Conservation (phyloP, 2,888 invertebrate species). For the Brenthis hecate region DNA sequence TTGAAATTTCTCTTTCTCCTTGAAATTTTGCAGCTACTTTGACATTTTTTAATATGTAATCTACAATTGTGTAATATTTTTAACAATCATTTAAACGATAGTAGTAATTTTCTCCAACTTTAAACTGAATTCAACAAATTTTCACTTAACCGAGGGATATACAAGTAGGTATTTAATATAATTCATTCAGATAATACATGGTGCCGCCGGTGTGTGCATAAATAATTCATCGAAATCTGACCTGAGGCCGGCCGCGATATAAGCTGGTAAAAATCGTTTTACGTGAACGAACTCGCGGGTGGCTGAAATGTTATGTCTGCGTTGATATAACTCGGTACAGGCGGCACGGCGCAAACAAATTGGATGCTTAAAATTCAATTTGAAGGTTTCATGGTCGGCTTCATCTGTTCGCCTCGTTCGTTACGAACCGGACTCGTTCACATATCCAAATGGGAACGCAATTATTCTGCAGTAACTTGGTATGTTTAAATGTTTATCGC, state of each 20-base stretch:
- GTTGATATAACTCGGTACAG: conserved; percentile 55
- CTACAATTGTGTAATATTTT: not conserved
- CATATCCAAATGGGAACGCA: conserved; percentile 69
- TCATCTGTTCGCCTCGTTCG: conserved; percentile 74
- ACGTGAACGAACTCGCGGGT: conserved; percentile 51
- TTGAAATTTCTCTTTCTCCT: not conserved
- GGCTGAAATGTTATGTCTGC: conserved; percentile 57
- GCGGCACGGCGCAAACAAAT: conserved; percentile 76
- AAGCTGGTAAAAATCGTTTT: conserved; percentile 70
- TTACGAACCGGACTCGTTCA: conserved; percentile 70
- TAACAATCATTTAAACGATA: not conserved
- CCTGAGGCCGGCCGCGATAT: conserved; percentile 53
- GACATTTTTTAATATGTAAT: not conserved
- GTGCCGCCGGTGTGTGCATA: conserved; percentile 34
- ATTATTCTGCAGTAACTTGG: conserved; percentile 68
- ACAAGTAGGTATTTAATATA: conserved; percentile 18
- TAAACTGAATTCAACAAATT: not conserved
- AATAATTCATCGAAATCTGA: conserved; percentile 68
- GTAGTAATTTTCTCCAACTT: not conserved
- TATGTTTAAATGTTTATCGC: conserved; percentile 60
- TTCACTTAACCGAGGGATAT: conserved; percentile 1
- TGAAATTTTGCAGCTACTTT: no score
- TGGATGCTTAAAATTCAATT: conserved; percentile 83
- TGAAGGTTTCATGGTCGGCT: conserved; percentile 81
- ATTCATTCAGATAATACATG: conserved; percentile 21